Base-by-base conservation (phyloP, 2,888 invertebrate genomes). In the Lasius fuliginosus region DNA sequence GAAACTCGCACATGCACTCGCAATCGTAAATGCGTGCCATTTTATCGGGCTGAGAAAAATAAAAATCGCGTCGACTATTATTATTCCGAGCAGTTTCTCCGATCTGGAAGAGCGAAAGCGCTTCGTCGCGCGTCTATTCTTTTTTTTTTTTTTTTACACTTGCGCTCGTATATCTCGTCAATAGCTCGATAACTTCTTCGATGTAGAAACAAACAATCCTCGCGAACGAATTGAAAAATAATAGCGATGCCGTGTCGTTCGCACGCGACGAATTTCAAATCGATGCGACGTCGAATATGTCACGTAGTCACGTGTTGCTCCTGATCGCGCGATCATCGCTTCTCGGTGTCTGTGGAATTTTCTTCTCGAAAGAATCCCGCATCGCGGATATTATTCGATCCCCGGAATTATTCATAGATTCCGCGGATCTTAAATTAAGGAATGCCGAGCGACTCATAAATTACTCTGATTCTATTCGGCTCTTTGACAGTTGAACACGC, bases 221-320 rank as follows among this genome's bases (percentile, higher is more conserved):
- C 86, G 68, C 23, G 15, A 69, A 42, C 58, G 27, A 85, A 87
- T 84, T 85, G 85, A 88, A 88, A 89, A 90, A 90, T 89, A 77
- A 90, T 60, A 23, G 36, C 73, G 33, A n/a, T 56, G 62, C 42
- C 65, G 18, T 36, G 12, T 53, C 62, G 33, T 15, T 77, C 23
- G 15, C 49, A 40, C 71, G 23, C 27, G 53, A 42, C 30, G 53
- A 81, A 36, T 83, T 85, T 81, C 42, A 69, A 64, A 27, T 46
- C 49, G 2, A 73, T 46, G 23, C 23, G 23, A 23, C 23, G 23
- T 23, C 23, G 23, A 23, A 23, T 23, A 23, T 60, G 27, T 4
- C 60, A 56, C 46, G 67, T 33, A 6, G 27, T 4, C 60, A 56
- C 46, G 67, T 33, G 12, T 81, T 36, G 36, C 49, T 40, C 30